A percentile compares a stretch with the other conserved stretches of the same genome.
Evolutionary conservation across 2,888 invertebrate genomes (phyloP).

Genomic region (Tuta absoluta): DNA sequence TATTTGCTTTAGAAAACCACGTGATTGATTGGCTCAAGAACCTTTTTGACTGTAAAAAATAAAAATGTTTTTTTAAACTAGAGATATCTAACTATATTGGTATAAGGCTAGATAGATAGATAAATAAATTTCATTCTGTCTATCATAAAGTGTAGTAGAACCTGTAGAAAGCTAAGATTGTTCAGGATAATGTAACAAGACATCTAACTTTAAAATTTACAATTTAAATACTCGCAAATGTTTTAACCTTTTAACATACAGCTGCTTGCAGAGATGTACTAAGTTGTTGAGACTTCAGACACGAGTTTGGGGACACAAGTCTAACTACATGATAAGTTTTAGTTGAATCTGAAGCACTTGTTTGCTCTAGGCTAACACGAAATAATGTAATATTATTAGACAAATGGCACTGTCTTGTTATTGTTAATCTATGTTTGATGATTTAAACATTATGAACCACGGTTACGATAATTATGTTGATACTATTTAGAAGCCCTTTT

Average conservation of each 20-base stretch:
- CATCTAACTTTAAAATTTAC: neutral
- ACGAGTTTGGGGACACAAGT: neutral
- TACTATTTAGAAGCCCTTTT: too few species aligned
- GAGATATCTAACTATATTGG: too few species aligned
- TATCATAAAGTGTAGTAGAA: too few species aligned
- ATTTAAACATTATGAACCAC: neutral
- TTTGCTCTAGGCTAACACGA: slow-evolving; percentile 13
- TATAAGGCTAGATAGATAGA: too few species aligned
- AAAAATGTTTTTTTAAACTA: too few species aligned
- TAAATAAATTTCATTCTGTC: too few species aligned
- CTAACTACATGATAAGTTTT: neutral
- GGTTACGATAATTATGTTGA: too few species aligned
- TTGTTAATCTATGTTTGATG: neutral
- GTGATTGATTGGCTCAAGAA: too few species aligned
- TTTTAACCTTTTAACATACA: neutral
- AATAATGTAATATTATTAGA: neutral
- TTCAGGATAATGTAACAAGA: too few species aligned
- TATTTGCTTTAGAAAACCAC: too few species aligned
- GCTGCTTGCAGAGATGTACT: neutral
- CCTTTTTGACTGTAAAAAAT: too few species aligned
- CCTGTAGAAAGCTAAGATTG: too few species aligned
- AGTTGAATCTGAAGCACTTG: slow-evolving; percentile 13
- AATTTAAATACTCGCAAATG: neutral
- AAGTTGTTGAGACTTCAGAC: neutral
- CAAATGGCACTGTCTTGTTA: neutral